phyloP scores from a whole-genome alignment of 2,113 vertebrate genomes.

The Acanthochromis polyacanthus region DNA sequence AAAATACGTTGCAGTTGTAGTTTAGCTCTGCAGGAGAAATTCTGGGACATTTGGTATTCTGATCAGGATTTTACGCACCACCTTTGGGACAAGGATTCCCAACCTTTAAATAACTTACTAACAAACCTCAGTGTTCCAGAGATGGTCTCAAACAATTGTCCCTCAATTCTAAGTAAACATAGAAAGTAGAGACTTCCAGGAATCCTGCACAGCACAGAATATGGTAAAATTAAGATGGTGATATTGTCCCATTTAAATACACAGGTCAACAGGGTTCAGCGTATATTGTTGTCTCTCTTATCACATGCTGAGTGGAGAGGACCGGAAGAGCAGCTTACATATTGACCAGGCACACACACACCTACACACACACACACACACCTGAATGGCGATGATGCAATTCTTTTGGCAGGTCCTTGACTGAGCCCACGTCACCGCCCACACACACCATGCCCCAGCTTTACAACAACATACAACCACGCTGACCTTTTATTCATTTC shows the following conservation, averaged over 20 bases:
- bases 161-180: too few species aligned
- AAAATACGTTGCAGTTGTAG: too few species aligned
- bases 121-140: too few species aligned
- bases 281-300: constrained; percentile 48
- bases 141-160: too few species aligned
- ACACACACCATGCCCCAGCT: neutral
- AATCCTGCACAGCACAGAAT: too few species aligned
- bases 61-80: too few species aligned
- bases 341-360: constrained; percentile 56
- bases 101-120: too few species aligned
- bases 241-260: neutral
- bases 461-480: neutral
- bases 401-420: constrained; percentile 22
- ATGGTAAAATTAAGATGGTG: too few species aligned
- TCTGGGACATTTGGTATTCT: too few species aligned
- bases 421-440: neutral
- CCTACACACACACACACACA: constrained; percentile 13
- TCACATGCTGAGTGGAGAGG: constrained; percentile 26
- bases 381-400: constrained; percentile 41
- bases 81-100: too few species aligned
- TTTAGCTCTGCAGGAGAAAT: too few species aligned
- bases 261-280: neutral
- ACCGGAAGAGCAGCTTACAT: constrained; percentile 69
- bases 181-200: too few species aligned
- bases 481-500: neutral